A percentile compares a stretch with the other conserved stretches of the same genome.
phyloP scores from a whole-genome alignment of 1,140 invertebrate species.

The Galendromus occidentalis region DNA sequence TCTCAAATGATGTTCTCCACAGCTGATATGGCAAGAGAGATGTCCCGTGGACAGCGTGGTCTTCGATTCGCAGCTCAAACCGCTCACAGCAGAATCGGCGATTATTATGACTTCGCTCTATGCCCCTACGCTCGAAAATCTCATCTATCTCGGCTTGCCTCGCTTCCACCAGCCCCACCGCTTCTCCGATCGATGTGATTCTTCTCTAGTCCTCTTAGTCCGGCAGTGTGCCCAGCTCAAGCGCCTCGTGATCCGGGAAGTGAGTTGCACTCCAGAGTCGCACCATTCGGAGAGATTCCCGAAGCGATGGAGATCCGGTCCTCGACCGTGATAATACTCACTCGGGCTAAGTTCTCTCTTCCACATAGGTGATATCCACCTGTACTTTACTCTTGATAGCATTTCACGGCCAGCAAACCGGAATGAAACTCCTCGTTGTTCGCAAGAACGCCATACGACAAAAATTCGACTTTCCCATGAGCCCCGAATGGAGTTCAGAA shows the following conservation, averaged over 20 bases:
- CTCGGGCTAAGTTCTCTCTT: background rate
- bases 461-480: slow-evolving; percentile 44
- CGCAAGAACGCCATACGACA: slow-evolving; percentile 47
- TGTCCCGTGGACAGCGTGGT: slow-evolving; percentile 45
- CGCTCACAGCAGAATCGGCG: slow-evolving; percentile 31
- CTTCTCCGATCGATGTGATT: slow-evolving; percentile 44
- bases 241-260: background rate
- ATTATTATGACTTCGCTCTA: slow-evolving; percentile 38
- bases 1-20: background rate
- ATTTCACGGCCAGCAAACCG: background rate
- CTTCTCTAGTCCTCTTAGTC: slow-evolving; percentile 37
- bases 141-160: slow-evolving; percentile 42
- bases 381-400: slow-evolving; percentile 52
- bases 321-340: background rate
- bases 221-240: slow-evolving; percentile 30
- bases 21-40: slow-evolving; percentile 35
- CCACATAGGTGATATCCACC: slow-evolving; percentile 39
- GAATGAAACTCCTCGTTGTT: slow-evolving; percentile 41
- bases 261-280: too few species aligned
- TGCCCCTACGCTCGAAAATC: slow-evolving; percentile 34
- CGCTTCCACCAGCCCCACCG: slow-evolving; percentile 36
- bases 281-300: too few species aligned
- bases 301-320: background rate
- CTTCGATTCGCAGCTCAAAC: slow-evolving; percentile 38
- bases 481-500: slow-evolving; percentile 42